A percentile compares a stretch with the other conserved stretches of the same genome.
Conservation (phyloP, 2,888 invertebrate species). For the Nomada fabriciana region DNA sequence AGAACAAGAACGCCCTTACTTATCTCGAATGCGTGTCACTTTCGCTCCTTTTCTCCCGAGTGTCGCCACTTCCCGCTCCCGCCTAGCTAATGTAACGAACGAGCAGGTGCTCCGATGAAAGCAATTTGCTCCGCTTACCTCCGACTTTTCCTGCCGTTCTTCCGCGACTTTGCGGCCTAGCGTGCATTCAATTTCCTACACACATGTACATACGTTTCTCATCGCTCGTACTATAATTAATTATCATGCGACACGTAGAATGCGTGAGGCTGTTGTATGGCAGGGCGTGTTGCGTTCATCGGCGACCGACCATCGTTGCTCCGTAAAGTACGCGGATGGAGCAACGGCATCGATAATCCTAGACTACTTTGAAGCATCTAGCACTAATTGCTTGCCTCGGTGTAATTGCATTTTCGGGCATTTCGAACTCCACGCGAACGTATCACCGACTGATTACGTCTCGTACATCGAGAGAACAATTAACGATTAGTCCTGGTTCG, state of each 20-base stretch:
- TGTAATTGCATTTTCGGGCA: constrained; percentile 56
- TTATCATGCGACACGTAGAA: too few relatives aligned
- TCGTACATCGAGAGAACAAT: constrained; percentile 32
- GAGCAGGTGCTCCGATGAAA: not conserved
- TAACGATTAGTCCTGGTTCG: constrained; percentile 38
- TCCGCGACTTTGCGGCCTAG: not conserved
- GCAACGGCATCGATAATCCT: constrained; percentile 40
- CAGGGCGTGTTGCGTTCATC: too few relatives aligned
- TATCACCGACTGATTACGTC: constrained; percentile 36
- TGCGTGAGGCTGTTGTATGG: too few relatives aligned
- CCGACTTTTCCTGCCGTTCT: not conserved
- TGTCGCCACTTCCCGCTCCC: too few relatives aligned
- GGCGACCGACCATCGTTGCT: not conserved
- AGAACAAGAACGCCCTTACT: too few relatives aligned
- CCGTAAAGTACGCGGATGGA: constrained; percentile 39
- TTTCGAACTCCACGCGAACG: constrained; percentile 25
- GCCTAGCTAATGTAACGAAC: not conserved
- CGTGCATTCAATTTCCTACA: not conserved
- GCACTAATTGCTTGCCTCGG: constrained; percentile 44
- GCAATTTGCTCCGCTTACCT: not conserved
- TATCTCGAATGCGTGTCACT: constrained; percentile 1
- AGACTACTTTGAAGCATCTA: constrained; percentile 47
- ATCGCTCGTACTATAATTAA: too few relatives aligned
- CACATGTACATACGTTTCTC: too few relatives aligned
- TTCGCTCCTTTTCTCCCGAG: not conserved